Evolutionary conservation across 2,888 invertebrate genomes (phyloP).

Genomic region (Mystacides longicornis): DNA sequence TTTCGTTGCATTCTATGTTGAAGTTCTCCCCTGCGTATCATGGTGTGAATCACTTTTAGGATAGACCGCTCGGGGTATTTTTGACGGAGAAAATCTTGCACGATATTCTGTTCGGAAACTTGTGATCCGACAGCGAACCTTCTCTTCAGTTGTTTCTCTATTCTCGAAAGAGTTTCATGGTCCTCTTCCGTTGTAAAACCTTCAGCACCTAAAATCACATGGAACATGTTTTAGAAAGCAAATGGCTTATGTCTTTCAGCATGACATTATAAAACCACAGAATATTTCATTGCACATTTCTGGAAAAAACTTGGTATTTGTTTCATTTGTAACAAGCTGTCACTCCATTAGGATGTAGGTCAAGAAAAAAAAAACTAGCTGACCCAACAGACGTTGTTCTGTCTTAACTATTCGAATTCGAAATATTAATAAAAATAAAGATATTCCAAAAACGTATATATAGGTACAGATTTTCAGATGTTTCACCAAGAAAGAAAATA

Average conservation of each 20-base stretch:
- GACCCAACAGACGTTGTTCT: too few species aligned
- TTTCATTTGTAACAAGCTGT: too few species aligned
- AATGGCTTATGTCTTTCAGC: too few species aligned
- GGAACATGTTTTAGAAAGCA: too few species aligned
- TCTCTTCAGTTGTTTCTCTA: slow-evolving; percentile 91
- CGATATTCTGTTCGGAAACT: slow-evolving; percentile 88
- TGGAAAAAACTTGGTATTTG: too few species aligned
- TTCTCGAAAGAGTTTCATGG: slow-evolving; percentile 77
- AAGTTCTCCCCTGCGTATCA: slow-evolving; percentile 92
- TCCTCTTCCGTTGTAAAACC: slow-evolving; percentile 95
- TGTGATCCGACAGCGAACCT: slow-evolving; percentile 94
- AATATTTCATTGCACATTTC: too few species aligned
- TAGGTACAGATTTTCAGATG: too few species aligned
- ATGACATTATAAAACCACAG: too few species aligned
- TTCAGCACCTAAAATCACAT: slow-evolving; percentile 80
- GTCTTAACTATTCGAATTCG: too few species aligned
- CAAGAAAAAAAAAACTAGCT: too few species aligned
- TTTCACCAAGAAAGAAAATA: too few species aligned
- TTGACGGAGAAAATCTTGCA: slow-evolving; percentile 78
- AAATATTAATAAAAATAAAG: background rate
- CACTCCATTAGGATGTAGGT: too few species aligned
- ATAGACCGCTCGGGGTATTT: slow-evolving; percentile 84
- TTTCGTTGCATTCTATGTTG: slow-evolving; percentile 95
- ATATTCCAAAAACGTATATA: background rate
- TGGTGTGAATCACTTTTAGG: slow-evolving; percentile 84